Conservation (phyloP, 2,888 invertebrate genomes). For the Torymus auratus region DNA sequence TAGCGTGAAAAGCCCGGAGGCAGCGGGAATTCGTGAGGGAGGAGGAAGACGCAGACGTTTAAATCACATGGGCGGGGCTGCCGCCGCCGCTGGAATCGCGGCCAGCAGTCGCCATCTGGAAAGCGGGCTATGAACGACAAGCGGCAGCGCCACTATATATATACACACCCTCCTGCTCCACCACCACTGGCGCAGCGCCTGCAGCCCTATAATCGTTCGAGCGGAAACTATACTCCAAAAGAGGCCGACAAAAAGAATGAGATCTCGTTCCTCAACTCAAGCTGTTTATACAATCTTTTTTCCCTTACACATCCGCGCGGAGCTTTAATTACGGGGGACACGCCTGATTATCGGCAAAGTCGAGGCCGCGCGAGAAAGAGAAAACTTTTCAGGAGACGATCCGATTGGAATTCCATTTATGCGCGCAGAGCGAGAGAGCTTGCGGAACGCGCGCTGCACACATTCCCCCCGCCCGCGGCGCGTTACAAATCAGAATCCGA, state of each 20-base stretch:
- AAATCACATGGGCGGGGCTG: slow-evolving; percentile 70
- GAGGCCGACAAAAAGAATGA: no score
- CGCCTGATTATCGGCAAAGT: no score
- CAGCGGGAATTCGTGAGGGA: not conserved
- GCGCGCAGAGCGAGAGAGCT: not conserved
- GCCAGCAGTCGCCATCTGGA: slow-evolving; percentile 66
- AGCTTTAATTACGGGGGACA: no score
- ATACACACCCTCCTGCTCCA: slow-evolving; percentile 18
- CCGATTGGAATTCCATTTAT: slow-evolving; percentile 50
- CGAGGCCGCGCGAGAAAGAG: no score
- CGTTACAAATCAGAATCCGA: slow-evolving; percentile 25
- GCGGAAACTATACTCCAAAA: no score
- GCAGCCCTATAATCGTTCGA: no score
- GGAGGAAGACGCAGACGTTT: slow-evolving; percentile 55
- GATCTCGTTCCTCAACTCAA: no score
- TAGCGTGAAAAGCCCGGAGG: not conserved
- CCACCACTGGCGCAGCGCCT: no score
- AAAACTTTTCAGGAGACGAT: not conserved
- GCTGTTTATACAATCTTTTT: no score
- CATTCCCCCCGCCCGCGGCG: not conserved
- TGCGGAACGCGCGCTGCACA: not conserved
- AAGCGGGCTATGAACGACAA: slow-evolving; percentile 60
- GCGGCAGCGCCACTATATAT: not conserved
- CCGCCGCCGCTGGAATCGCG: slow-evolving; percentile 53
- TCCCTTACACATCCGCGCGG: no score